A percentile compares a stretch with the other conserved stretches of the same genome.
These are phyloP conservation scores for Eilema sororculum DNA, from an alignment of 2,888 invertebrate genomes.

Conservation along the genomic window DNA sequence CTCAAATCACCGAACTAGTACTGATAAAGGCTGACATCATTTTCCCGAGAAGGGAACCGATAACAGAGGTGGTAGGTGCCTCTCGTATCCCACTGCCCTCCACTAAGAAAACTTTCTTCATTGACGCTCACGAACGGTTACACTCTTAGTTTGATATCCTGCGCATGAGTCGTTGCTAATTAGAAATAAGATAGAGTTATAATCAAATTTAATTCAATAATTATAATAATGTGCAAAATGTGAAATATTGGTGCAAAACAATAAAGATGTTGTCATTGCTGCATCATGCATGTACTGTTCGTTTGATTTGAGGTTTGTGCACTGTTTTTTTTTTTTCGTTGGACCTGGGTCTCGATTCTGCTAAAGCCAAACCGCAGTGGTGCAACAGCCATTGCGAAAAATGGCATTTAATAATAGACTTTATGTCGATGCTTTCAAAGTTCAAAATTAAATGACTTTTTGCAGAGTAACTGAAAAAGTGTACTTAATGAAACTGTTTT, in stretches of 20 bases:
- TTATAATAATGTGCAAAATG: constrained; percentile 4
- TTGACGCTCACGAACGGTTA: constrained; percentile 22
- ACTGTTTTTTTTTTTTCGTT: background rate
- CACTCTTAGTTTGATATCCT: constrained; percentile 38
- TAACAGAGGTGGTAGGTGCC: constrained; percentile 33
- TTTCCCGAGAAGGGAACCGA: constrained; percentile 22
- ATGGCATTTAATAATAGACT: too few species aligned
- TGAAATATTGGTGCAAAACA: constrained; percentile 24
- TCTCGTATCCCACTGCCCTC: constrained; percentile 27
- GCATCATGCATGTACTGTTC: background rate
- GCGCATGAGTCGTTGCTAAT: constrained; percentile 28
- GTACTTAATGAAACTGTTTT: too few species aligned
- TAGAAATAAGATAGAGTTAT: constrained; percentile 15
- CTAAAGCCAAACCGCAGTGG: too few species aligned
- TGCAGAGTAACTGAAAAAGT: too few species aligned
- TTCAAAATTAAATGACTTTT: too few species aligned
- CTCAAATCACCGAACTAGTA: constrained; percentile 50
- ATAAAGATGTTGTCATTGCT: background rate
- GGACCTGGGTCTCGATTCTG: too few species aligned
- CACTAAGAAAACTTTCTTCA: constrained; percentile 27
- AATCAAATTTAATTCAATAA: background rate
- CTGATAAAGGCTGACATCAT: constrained; percentile 65
- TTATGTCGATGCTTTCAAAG: too few species aligned
- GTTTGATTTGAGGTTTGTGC: background rate
- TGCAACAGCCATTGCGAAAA: too few species aligned